phyloP scores from a whole-genome alignment of 2,113 vertebrate species.

The Calcarius ornatus region DNA sequence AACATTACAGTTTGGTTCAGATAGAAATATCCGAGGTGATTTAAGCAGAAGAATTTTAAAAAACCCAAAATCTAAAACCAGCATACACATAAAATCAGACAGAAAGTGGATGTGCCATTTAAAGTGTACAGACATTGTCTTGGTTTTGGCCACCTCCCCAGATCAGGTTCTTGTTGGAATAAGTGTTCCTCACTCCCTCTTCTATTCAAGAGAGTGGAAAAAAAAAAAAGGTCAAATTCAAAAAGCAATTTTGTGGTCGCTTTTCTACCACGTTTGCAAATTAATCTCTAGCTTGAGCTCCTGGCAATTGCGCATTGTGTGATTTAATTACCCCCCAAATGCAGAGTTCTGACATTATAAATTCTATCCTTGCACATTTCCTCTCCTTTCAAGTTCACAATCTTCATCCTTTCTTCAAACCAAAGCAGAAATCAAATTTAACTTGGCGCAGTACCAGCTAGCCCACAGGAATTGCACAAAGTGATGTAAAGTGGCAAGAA shows the following conservation, averaged over 20 bases:
- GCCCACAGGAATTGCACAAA: neutral
- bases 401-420: neutral
- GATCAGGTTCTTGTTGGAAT: neutral
- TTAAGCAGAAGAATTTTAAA: constrained; percentile 12
- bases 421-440: constrained; percentile 8
- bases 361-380: neutral
- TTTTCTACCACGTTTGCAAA: neutral
- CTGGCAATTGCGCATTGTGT: neutral
- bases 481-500: neutral
- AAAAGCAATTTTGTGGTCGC: neutral
- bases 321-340: neutral
- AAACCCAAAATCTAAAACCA: neutral
- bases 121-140: neutral
- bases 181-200: neutral
- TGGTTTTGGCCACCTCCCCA: neutral
- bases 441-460: neutral
- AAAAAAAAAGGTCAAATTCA: neutral
- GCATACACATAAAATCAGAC: neutral
- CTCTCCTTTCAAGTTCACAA: neutral
- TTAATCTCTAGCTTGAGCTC: neutral
- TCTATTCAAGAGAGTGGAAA: neutral
- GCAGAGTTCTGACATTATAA: neutral
- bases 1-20: constrained; percentile 57
- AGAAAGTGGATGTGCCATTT: neutral
- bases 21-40: neutral